A percentile compares a stretch with the other conserved stretches of the same genome.
Evolutionary conservation across 2,888 invertebrate genomes (phyloP).

Genomic region (Apodemia hepburni): DNA sequence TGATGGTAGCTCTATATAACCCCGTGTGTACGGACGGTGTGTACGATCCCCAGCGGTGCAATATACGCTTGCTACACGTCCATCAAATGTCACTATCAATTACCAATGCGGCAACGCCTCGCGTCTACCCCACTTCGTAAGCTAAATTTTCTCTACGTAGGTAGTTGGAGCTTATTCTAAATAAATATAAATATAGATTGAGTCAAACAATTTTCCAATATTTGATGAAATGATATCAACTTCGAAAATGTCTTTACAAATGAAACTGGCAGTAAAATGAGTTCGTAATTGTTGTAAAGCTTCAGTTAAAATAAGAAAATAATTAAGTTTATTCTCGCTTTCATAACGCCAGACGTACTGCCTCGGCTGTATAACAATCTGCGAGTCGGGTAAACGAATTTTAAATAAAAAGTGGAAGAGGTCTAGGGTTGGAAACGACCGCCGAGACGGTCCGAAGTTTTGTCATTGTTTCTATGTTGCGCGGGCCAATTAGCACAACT

Average conservation of each 20-base stretch:
- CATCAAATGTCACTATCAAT: conserved; percentile 76
- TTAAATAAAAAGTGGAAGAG: conserved; percentile 71
- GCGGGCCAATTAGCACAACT: conserved; percentile 73
- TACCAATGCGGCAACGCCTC: conserved; percentile 50
- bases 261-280: conserved; percentile 24
- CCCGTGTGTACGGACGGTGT: conserved; percentile 18
- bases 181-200: background rate
- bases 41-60: conserved; percentile 54
- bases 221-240: background rate
- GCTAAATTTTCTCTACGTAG: conserved; percentile 53
- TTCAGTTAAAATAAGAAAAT: conserved; percentile 49
- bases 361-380: conserved; percentile 67
- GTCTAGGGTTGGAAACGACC: conserved; percentile 54
- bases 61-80: conserved; percentile 59
- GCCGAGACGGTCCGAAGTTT: conserved; percentile 64
- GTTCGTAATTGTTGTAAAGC: conserved; percentile 38
- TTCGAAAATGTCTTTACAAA: conserved; percentile 19
- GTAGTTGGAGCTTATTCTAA: conserved; percentile 29
- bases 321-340: conserved; percentile 65
- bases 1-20: conserved; percentile 8
- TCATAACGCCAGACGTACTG: conserved; percentile 52
- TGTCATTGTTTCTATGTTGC: conserved; percentile 78
- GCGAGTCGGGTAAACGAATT: conserved; percentile 71
- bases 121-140: conserved; percentile 34
- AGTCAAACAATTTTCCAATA: conserved; percentile 3